Evolutionary conservation across 2,113 vertebrate species (phyloP).

Genomic region (Salvelinus namaycush): DNA sequence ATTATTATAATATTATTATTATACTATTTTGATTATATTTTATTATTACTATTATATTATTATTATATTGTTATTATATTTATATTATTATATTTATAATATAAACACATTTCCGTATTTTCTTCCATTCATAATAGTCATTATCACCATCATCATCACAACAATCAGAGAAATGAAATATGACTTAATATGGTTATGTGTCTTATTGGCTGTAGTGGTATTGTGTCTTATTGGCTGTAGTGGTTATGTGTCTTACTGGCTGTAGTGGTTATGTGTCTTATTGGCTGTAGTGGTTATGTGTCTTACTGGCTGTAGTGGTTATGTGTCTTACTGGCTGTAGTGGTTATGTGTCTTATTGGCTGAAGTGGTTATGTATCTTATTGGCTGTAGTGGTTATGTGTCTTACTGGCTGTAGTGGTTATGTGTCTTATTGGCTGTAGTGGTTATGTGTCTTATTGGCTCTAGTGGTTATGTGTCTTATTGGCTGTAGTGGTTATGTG

Average conservation of each 20-base stretch:
- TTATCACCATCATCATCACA: conserved; percentile 2
- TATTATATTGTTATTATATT: too few species aligned
- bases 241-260: too few species aligned
- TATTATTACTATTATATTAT: too few species aligned
- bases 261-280: conserved; percentile 27
- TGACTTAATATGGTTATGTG: conserved; percentile 39
- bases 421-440: conserved; percentile 32
- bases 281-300: conserved; percentile 48
- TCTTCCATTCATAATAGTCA: too few species aligned
- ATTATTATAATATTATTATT: too few species aligned
- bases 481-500: conserved; percentile 48
- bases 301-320: not conserved
- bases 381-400: conserved; percentile 49
- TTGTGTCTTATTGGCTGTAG: conserved; percentile 16
- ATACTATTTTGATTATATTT: too few species aligned
- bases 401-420: not conserved
- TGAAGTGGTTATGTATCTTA: conserved; percentile 26
- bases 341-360: conserved; percentile 41
- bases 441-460: conserved; percentile 42
- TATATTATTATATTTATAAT: not conserved
- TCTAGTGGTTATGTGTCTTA: conserved; percentile 27
- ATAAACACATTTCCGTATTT: not conserved
- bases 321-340: conserved; percentile 31
- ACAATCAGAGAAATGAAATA: not conserved
- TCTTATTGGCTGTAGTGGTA: conserved; percentile 38